Conservation (phyloP, 2,113 vertebrate genomes). For the Sander vitreus region DNA sequence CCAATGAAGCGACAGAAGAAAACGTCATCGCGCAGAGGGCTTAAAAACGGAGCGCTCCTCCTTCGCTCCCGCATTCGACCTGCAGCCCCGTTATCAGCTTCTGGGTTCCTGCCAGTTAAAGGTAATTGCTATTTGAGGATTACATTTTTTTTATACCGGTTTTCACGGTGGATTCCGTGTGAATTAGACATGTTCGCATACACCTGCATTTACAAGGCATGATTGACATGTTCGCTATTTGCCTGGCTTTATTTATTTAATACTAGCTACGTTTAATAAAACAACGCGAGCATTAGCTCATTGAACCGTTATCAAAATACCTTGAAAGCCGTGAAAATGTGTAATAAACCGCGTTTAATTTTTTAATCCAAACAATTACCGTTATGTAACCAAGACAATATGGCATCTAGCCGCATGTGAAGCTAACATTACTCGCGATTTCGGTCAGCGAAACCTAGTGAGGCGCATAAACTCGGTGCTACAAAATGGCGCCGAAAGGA, state of each 20-base stretch:
- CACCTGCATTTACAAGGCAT: too few species aligned
- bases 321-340: too few species aligned
- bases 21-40: neutral
- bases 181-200: accelerated
- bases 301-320: too few species aligned
- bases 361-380: neutral
- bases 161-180: accelerated
- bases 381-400: neutral
- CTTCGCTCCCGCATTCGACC: conserved; percentile 35
- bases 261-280: too few species aligned
- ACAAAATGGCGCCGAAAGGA: conserved; percentile 79
- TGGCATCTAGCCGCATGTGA: neutral
- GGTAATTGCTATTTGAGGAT: neutral
- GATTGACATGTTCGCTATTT: accelerated
- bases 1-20: conserved; percentile 6
- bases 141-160: accelerated
- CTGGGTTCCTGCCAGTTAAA: accelerated
- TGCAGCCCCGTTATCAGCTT: accelerated
- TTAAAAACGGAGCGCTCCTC: conserved; percentile 20
- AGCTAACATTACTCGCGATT: too few species aligned
- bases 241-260: accelerated
- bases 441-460: conserved; percentile 35
- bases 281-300: neutral
- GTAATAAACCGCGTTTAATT: too few species aligned
- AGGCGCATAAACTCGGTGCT: conserved; percentile 23